These are phyloP conservation scores for Branchellion lobata DNA, from an alignment of 2,888 invertebrate genomes.

Conservation along the genomic window DNA sequence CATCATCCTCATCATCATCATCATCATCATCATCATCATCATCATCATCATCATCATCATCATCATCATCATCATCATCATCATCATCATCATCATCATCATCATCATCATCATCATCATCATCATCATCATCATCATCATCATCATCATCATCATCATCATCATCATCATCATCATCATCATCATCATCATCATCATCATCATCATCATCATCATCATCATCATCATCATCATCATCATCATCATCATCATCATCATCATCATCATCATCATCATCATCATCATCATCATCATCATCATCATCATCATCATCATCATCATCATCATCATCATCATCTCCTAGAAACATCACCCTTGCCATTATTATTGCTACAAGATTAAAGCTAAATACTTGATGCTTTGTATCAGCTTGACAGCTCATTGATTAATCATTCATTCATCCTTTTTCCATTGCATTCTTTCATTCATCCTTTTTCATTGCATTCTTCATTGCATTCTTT, in stretches of 20 bases:
- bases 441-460: neutral
- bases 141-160: constrained; percentile 28
- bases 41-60: constrained; percentile 34
- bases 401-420: too few relatives aligned
- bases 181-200: constrained; percentile 33
- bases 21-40: constrained; percentile 23
- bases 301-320: constrained; percentile 44
- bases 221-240: too few relatives aligned
- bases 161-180: constrained; percentile 35
- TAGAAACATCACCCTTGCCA: neutral
- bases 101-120: neutral
- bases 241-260: constrained; percentile 1
- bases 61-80: constrained; percentile 28
- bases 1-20: too few relatives aligned
- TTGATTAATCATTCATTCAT: neutral
- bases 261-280: constrained; percentile 37
- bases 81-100: constrained; percentile 42
- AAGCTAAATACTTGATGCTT: too few relatives aligned
- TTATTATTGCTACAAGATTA: constrained; percentile 1
- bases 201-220: constrained; percentile 39
- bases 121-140: too few relatives aligned
- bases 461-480: neutral
- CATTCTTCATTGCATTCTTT: neutral
- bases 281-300: constrained; percentile 27
- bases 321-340: neutral